These are phyloP conservation scores for Apodemus speciosus DNA, from an alignment of 2,113 vertebrate species.

Conservation along the genomic window DNA sequence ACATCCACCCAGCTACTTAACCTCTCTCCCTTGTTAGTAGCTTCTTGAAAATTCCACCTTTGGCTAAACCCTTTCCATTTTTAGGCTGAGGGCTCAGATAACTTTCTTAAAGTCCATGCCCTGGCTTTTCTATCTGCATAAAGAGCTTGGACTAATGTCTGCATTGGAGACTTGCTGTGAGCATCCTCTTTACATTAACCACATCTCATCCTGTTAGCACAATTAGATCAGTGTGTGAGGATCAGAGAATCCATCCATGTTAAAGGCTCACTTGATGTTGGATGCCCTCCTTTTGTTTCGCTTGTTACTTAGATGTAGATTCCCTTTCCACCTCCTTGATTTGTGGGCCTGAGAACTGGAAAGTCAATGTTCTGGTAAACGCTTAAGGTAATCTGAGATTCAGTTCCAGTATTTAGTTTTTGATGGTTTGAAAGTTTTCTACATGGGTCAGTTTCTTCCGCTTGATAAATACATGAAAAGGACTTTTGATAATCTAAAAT, in stretches of 20 bases:
- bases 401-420: constrained; percentile 43
- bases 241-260: not conserved
- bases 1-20: not conserved
- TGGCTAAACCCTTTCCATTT: not conserved
- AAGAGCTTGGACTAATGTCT: not conserved
- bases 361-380: not conserved
- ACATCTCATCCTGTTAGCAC: not conserved
- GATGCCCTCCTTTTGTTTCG: not conserved
- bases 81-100: not conserved
- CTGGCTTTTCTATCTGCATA: constrained; percentile 4
- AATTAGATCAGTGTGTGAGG: not conserved
- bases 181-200: not conserved
- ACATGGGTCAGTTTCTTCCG: not conserved
- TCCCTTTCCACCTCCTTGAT: constrained; percentile 10
- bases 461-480: constrained; percentile 18
- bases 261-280: not conserved
- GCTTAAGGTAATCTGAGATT: not conserved
- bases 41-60: not conserved
- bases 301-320: not conserved
- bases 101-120: not conserved
- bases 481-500: constrained; percentile 35
- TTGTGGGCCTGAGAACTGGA: not conserved
- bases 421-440: constrained; percentile 7
- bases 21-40: not conserved
- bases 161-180: not conserved